Evolutionary conservation across 2,113 vertebrate species (phyloP).

Genomic region (Macquaria ambigua): DNA sequence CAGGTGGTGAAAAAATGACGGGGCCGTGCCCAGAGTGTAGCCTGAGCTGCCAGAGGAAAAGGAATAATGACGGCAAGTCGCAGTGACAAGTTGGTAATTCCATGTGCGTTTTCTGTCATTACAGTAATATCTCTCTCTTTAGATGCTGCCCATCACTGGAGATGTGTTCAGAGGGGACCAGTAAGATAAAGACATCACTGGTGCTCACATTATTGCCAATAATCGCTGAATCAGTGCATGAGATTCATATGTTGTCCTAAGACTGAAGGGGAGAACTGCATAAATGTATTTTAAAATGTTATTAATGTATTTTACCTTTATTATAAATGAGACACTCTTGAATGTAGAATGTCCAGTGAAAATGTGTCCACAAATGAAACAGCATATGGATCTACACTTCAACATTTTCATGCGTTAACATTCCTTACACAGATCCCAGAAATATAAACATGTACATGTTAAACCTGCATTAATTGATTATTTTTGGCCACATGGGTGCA

Average conservation of each 20-base stretch:
- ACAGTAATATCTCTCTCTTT: conserved; percentile 24
- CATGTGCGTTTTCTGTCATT: conserved; percentile 36
- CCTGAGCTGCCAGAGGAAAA: conserved; percentile 35
- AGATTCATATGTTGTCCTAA: background rate
- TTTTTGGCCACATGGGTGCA: background rate
- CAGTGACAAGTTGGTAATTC: conserved; percentile 34
- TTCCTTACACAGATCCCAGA: background rate
- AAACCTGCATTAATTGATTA: background rate
- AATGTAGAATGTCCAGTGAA: too few species aligned
- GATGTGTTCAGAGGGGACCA: background rate
- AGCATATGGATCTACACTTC: background rate
- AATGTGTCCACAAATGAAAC: too few species aligned
- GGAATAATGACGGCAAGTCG: conserved; percentile 31
- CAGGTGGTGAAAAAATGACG: conserved; percentile 69
- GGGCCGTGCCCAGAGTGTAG: conserved; percentile 42
- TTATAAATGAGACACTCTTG: too few species aligned
- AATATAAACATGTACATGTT: background rate
- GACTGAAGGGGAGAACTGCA: background rate
- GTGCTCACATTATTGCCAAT: background rate
- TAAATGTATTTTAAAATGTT: background rate
- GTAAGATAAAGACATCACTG: background rate
- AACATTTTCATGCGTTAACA: background rate
- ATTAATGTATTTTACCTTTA: too few species aligned
- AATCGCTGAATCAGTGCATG: background rate
- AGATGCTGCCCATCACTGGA: background rate